phyloP scores from a whole-genome alignment of 2,797 vertebrate species.

The Rhyacichthys aspro region DNA sequence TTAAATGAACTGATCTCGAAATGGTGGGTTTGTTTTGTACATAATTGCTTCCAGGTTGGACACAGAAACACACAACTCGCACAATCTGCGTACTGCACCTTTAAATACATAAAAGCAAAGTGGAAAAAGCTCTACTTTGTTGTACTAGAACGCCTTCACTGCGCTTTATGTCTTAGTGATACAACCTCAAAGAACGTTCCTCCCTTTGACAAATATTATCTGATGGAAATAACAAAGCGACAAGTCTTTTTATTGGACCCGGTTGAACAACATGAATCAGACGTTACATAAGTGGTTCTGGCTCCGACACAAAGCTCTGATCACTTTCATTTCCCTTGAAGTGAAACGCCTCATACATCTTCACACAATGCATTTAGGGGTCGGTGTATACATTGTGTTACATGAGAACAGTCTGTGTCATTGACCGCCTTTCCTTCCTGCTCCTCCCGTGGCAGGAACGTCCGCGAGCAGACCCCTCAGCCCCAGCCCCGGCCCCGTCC shows the following conservation, averaged over 20 bases:
- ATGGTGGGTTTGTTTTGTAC: no score
- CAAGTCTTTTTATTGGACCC: background rate
- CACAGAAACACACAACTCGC: no score
- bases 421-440: constrained; percentile 55
- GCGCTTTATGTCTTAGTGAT: no score
- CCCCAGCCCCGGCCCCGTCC: constrained; percentile 1
- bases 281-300: constrained; percentile 45
- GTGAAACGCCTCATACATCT: background rate
- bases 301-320: constrained; percentile 18
- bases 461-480: constrained; percentile 29
- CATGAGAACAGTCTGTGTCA: background rate
- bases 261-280: background rate
- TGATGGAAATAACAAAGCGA: background rate
- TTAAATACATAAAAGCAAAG: no score
- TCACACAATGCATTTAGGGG: background rate
- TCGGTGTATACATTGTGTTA: constrained; percentile 4
- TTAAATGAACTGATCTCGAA: no score
- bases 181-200: background rate
- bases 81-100: no score
- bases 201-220: background rate
- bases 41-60: no score
- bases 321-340: no score
- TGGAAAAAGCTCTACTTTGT: no score
- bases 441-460: constrained; percentile 48
- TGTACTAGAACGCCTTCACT: no score